Conservation (phyloP, 1,140 invertebrate species). For the Liolophura sinensis region DNA sequence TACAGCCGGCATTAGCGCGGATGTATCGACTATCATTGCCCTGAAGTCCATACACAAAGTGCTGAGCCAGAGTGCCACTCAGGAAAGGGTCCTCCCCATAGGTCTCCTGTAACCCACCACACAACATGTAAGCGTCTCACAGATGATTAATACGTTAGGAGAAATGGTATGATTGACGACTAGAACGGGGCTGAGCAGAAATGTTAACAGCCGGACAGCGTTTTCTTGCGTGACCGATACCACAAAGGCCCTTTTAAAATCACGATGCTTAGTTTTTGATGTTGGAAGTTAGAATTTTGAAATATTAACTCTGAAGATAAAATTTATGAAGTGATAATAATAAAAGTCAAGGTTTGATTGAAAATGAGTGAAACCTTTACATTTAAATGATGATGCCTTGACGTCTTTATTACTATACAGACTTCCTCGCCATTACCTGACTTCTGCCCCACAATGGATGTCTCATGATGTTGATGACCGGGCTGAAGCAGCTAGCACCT, state of each 20-base stretch:
- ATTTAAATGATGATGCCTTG: no score
- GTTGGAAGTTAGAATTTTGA: no score
- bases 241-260: no score
- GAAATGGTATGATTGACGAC: background rate
- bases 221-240: no score
- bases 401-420: no score
- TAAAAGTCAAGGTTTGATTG: no score
- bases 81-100: slow-evolving; percentile 57
- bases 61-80: slow-evolving; percentile 31
- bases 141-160: background rate
- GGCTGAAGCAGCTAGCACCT: slow-evolving; percentile 51
- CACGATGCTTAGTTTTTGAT: no score
- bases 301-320: no score
- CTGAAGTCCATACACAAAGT: slow-evolving; percentile 50
- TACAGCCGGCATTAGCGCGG: slow-evolving; percentile 44
- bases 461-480: slow-evolving; percentile 55
- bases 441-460: slow-evolving; percentile 55
- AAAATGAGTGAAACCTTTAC: no score
- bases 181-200: background rate
- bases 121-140: background rate
- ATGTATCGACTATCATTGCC: slow-evolving; percentile 44
- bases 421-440: slow-evolving; percentile 30
- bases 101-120: slow-evolving; percentile 46
- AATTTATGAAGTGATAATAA: no score
- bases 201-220: no score